phyloP scores from a whole-genome alignment of 2,113 vertebrate genomes.

The Dascyllus trimaculatus region DNA sequence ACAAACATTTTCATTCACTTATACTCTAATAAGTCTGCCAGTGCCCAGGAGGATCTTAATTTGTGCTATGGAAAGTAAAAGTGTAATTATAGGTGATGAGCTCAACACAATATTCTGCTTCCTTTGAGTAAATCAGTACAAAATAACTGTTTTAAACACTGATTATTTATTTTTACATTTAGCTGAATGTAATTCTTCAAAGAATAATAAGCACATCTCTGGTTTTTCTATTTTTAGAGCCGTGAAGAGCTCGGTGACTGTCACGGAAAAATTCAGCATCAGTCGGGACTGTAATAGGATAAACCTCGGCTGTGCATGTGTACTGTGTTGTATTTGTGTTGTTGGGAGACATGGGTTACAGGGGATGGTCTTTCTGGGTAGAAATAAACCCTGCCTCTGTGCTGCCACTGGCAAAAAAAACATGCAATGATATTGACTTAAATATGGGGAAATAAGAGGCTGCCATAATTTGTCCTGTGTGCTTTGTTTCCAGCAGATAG shows the following conservation, averaged over 20 bases:
- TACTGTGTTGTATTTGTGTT: constrained; percentile 52
- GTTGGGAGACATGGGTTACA: constrained; percentile 39
- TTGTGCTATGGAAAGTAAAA: background rate
- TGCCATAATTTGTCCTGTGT: constrained; percentile 90
- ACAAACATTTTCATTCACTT: constrained; percentile 6
- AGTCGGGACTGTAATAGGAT: constrained; percentile 15
- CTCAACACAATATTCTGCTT: background rate
- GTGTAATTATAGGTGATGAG: constrained; percentile 35
- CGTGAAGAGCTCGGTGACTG: constrained; percentile 1
- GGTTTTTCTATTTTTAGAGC: constrained; percentile 6
- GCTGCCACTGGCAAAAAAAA: constrained; percentile 85
- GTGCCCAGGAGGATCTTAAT: background rate
- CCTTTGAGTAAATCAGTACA: background rate
- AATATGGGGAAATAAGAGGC: constrained; percentile 92
- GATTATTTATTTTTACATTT: background rate
- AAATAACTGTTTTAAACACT: background rate
- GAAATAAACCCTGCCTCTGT: constrained; percentile 85
- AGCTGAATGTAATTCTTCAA: background rate
- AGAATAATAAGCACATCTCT: constrained; percentile 1
- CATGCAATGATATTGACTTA: constrained; percentile 89
- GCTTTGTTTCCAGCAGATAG: constrained; percentile 96
- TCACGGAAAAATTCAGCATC: constrained; percentile 2
- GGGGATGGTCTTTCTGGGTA: constrained; percentile 55
- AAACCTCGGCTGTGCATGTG: constrained; percentile 30
- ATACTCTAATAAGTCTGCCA: constrained; percentile 7